Base-by-base conservation (phyloP, 1,140 invertebrate genomes). In the Scylla paramamosain region DNA sequence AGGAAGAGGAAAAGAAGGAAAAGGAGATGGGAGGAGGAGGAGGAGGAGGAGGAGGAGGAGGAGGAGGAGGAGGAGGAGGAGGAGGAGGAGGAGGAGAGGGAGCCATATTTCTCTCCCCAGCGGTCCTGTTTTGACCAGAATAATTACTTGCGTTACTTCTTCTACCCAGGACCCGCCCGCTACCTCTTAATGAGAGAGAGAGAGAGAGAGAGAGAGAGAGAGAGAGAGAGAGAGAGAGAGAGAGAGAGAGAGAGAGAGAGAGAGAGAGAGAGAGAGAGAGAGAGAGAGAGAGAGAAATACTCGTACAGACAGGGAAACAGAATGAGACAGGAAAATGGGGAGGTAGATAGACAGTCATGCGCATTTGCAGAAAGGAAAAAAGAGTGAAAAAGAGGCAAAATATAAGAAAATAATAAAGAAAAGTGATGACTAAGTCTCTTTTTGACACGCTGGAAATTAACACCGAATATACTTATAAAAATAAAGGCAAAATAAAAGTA, bases 61-160 rank as follows among this genome's bases (percentile, higher is more conserved):
- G 67, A 77, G 67, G 67, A 77, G 67, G 67, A 77, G 67, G 67
- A 77, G 67, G 67, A 77, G 67, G 67, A 77, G 67, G 67, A 77
- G 67, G 67, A 77, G 67, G 67, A 77, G 67, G 67, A 77, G 67
- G 67, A 77, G 67, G 67, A 77, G 67, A 77, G 67, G 25, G n/a
- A n/a, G 67, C 67, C 67, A 77, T 77, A 77, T 77, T 77, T 77
- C 67, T 77, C 67, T 77, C 67, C 67, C 67, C 25, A 20, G 67
- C 67, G 67, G 67, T 77, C 67, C 67, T 77, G 67, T 77, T 77
- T 77, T 77, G 67, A 77, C 67, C 67, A 77, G 67, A 77, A 77
- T 77, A 77, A 77, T 77, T 77, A 77, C 67, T 77, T 77, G 67
- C 67, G 67, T 77, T 77, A 77, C 67, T 77, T 77, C 67, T 77